Evolutionary conservation across 2,113 vertebrate genomes (phyloP).

Genomic region (Lepus europaeus): DNA sequence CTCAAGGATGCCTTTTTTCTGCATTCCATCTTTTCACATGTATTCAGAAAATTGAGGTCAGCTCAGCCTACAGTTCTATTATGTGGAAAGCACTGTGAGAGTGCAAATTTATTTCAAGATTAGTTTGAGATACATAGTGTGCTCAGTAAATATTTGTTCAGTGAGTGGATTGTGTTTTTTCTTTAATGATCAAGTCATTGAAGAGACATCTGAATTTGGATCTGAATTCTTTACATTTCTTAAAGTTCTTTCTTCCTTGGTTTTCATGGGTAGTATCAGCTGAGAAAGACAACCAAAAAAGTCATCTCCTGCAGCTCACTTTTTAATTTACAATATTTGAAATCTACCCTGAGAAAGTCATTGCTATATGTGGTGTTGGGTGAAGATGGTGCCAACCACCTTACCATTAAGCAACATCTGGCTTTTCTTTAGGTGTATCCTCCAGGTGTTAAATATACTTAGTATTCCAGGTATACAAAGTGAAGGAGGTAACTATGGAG

Average conservation of each 20-base stretch:
- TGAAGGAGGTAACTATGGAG: neutral
- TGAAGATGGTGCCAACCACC: neutral
- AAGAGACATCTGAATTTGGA: conserved; percentile 13
- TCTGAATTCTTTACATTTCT: conserved; percentile 56
- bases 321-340: conserved; percentile 18
- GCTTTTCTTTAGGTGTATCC: conserved; percentile 28
- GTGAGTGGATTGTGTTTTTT: conserved; percentile 43
- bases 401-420: neutral
- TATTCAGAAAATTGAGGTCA: conserved; percentile 63
- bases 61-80: conserved; percentile 48
- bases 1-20: conserved; percentile 50
- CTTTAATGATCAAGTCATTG: conserved; percentile 54
- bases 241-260: neutral
- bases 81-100: conserved; percentile 58
- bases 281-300: neutral
- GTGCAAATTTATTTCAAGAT: conserved; percentile 72
- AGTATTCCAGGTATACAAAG: neutral
- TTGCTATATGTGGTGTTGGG: neutral
- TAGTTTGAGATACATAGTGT: conserved; percentile 56
- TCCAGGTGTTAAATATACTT: neutral
- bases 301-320: neutral
- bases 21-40: conserved; percentile 33
- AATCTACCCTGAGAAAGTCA: neutral
- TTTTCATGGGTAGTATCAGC: conserved; percentile 13
- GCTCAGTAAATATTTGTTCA: conserved; percentile 70